Percentiles rank a stretch among this genome's conserved stretches.
Evolutionary conservation across 92 coral and sea anemone species (phyloP).

Genomic region (Montipora capitata): DNA sequence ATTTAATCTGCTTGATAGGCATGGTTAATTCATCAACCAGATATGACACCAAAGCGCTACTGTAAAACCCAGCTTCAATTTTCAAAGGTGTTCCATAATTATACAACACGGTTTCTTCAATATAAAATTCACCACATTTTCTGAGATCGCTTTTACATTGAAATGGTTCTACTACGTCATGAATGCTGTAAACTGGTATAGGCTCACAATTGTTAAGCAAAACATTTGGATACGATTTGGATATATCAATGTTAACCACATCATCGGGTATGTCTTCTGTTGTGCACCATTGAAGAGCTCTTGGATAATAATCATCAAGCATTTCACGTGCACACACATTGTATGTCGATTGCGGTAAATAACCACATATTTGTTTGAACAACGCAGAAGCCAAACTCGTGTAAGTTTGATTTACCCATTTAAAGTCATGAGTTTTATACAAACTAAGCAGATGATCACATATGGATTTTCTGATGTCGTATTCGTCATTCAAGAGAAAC

Average conservation of each 20-base stretch:
- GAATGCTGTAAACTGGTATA: constrained; percentile 19
- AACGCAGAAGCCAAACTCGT: not conserved
- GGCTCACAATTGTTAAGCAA: constrained; percentile 7
- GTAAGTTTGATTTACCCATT: constrained; percentile 41
- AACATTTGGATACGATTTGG: constrained; percentile 46
- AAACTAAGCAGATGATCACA: constrained; percentile 46
- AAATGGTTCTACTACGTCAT: constrained; percentile 42
- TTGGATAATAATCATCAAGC: constrained; percentile 60
- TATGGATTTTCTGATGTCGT: constrained; percentile 5
- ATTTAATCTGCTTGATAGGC: constrained; percentile 17
- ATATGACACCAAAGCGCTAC: not conserved
- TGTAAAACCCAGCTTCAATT: constrained; percentile 20
- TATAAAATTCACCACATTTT: constrained; percentile 38
- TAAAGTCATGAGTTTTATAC: constrained; percentile 47
- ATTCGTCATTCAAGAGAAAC: too few relatives aligned
- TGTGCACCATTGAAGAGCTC: constrained; percentile 68
- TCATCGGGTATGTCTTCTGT: constrained; percentile 21
- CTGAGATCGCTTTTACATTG: constrained; percentile 7
- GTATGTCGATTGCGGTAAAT: constrained; percentile 33
- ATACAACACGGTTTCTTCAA: not conserved
- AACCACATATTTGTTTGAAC: constrained; percentile 32
- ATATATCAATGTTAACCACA: not conserved
- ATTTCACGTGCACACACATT: constrained; percentile 30
- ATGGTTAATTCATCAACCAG: constrained; percentile 20
- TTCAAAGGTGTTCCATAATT: constrained; percentile 11